Percentiles rank a stretch among this genome's conserved stretches.
Conservation (phyloP, 2,888 invertebrate species). For the Chymomyza procnemis region DNA sequence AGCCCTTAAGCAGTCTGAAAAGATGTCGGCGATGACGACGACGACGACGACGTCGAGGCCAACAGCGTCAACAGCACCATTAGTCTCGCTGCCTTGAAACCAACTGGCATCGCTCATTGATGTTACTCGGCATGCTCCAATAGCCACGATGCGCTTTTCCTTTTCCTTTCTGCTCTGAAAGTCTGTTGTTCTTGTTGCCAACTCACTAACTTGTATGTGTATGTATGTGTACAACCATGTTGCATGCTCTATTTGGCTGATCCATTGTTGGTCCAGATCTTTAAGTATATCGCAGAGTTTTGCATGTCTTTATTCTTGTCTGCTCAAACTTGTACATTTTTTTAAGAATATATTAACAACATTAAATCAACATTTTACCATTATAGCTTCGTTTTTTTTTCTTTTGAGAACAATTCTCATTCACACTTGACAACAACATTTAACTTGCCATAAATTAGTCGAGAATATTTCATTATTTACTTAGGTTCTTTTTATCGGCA, state of each 20-base stretch:
- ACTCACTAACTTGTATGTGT: not conserved
- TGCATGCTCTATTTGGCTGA: not conserved
- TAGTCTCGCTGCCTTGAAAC: not conserved
- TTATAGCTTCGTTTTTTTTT: not conserved
- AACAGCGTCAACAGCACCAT: not conserved
- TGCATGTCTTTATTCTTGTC: not conserved
- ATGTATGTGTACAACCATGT: not conserved
- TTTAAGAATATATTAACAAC: no score
- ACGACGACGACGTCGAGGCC: conserved; percentile 2
- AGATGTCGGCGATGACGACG: conserved; percentile 55
- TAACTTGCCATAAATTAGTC: not conserved
- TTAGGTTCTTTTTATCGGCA: conserved; percentile 64
- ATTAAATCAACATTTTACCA: not conserved
- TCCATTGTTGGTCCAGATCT: conserved; percentile 52
- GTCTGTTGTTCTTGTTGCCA: not conserved
- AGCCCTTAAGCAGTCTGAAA: conserved; percentile 71
- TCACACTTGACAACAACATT: not conserved
- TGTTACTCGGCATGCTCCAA: conserved; percentile 60
- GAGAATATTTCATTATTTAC: conserved; percentile 53
- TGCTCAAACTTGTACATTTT: no score
- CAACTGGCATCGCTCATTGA: conserved; percentile 45
- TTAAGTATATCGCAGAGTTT: not conserved
- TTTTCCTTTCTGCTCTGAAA: not conserved
- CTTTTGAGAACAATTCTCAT: not conserved
- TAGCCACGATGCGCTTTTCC: conserved; percentile 33